These are phyloP conservation scores for Drosophila recens DNA, from an alignment of 2,888 invertebrate genomes.

Conservation along the genomic window DNA sequence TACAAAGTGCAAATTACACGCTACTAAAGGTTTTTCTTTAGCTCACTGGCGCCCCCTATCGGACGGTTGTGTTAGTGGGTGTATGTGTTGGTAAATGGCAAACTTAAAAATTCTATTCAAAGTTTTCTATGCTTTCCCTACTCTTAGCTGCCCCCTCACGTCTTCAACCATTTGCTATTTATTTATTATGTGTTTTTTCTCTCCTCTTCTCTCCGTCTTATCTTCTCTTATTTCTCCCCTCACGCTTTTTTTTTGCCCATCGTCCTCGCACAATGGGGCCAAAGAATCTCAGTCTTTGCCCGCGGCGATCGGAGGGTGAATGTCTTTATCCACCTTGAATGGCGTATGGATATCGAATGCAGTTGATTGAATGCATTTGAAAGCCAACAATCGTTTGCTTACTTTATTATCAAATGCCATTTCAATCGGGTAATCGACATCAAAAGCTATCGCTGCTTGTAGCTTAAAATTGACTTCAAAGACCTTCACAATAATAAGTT, in stretches of 20 bases:
- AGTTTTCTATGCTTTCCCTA: constrained; percentile 57
- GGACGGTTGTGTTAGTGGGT: constrained; percentile 40
- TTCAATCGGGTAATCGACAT: not conserved
- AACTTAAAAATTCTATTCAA: constrained; percentile 83
- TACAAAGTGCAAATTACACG: constrained; percentile 83
- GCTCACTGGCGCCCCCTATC: constrained; percentile 50
- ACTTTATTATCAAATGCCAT: not conserved
- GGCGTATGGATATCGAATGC: constrained; percentile 12
- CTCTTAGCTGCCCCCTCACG: constrained; percentile 3
- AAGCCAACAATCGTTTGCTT: constrained; percentile 10
- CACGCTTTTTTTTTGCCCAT: constrained; percentile 8
- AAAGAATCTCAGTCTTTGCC: constrained; percentile 40
- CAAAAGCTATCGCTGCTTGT: not conserved
- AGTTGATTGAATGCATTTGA: constrained; percentile 44
- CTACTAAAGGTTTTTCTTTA: constrained; percentile 79
- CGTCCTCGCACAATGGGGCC: constrained; percentile 45
- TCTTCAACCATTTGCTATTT: constrained; percentile 53
- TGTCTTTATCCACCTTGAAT: constrained; percentile 47
- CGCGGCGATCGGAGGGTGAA: constrained; percentile 22
- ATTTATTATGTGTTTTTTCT: constrained; percentile 65
- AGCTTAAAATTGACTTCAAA: not conserved
- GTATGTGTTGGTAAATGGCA: constrained; percentile 73
- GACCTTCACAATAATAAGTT: not conserved
- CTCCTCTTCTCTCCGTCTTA: not conserved
- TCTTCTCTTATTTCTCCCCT: not conserved